Conservation (phyloP, 1,140 invertebrate genomes). For the Leptoteleia sp. region DNA sequence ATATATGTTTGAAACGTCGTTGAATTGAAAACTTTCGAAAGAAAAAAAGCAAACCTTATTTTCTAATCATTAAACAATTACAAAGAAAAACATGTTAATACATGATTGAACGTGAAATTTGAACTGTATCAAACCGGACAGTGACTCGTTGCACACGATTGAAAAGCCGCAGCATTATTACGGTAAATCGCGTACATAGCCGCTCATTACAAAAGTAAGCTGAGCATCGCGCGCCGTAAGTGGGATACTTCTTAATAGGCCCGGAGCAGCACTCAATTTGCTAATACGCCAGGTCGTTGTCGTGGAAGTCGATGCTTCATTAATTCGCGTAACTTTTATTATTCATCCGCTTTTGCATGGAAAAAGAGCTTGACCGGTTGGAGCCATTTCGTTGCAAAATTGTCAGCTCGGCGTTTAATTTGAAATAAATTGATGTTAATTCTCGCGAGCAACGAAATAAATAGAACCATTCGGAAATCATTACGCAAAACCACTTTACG, state of each 20-base stretch:
- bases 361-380: neutral
- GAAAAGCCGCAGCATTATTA: constrained; percentile 61
- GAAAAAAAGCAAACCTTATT: neutral
- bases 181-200: constrained; percentile 57
- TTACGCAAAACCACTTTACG: no score
- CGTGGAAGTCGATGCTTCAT: constrained; percentile 41
- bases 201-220: constrained; percentile 40
- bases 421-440: no score
- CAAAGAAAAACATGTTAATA: constrained; percentile 18
- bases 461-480: no score
- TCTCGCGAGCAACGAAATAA: no score
- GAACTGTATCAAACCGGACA: constrained; percentile 26
- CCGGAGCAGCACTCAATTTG: constrained; percentile 42
- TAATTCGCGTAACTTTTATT: constrained; percentile 30
- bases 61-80: constrained; percentile 15
- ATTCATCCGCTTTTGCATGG: no score
- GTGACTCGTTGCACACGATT: constrained; percentile 44
- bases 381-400: constrained; percentile 11
- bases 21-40: neutral
- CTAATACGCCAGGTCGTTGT: constrained; percentile 48
- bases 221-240: constrained; percentile 30
- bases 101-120: constrained; percentile 54
- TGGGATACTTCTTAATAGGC: constrained; percentile 49
- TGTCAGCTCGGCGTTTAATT: no score
- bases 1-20: neutral